Base-by-base conservation (phyloP, 2,888 invertebrate genomes). In the Philereme transversata region DNA sequence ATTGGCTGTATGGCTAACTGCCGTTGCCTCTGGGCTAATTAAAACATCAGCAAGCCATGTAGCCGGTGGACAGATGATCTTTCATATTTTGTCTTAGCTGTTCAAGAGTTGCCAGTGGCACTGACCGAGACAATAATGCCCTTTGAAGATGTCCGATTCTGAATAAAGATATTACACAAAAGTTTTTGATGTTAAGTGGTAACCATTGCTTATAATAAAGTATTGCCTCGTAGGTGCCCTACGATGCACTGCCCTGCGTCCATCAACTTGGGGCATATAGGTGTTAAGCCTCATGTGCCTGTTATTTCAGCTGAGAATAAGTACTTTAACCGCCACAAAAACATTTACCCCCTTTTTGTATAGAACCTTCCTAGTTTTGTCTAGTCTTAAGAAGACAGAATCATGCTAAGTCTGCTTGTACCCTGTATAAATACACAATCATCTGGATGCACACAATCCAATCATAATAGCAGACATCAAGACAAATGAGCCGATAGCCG, bases 31-130 rank as follows among this genome's bases (percentile, higher is more conserved):
- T 82, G 86, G 91, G 90, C 89, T 89, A 90, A 90, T 91, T 90
- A 91, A 90, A 89, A 85, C 88, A 88, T 90, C 88, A 86, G 74
- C 70, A 79, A 74, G 77, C 81, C 82, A 81, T 84, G 82, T 81
- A 79, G 74, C 67, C 65, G 4, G 58, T 73, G 75, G 84, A 83
- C 86, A 83, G 85, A 81, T 83, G 76, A 87, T 90, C 82, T 85
- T 87, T 90, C 90, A 89, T 87, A 90, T 90, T 90, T 90, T 90
- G 91, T 90, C 90, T 86, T 85, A 79, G 67, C 82, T 82, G 88
- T 86, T 89, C 73, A 74, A 52, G 73, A 69, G 60, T 59, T 38
- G 80, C 84, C 79, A 58, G 51, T 47, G 79, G 86, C 73, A 51
- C 64, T 44, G 22, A 7, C 55, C 41, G 57, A 54, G 51, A 54